Evolutionary conservation across 35 echinoderm and acorn worm species (phyloP).

Genomic region (Heliocidaris tuberculata): DNA sequence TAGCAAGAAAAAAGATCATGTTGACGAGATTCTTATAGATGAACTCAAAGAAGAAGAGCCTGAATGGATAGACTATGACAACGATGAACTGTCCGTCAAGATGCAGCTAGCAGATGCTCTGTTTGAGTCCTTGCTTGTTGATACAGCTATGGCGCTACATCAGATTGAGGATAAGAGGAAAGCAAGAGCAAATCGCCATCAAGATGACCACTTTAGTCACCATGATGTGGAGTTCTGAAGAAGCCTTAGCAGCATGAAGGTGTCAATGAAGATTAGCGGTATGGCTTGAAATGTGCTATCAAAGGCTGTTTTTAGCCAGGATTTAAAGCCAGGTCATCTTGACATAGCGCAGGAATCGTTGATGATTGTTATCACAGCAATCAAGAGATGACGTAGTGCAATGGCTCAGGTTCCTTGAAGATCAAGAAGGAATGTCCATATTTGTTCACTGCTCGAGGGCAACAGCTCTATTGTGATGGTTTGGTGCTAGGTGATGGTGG

Average conservation of each 20-base stretch:
- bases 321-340: not conserved
- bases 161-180: conserved; percentile 71
- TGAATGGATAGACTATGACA: conserved; percentile 98
- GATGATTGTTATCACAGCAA: not conserved
- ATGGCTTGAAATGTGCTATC: not conserved
- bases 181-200: conserved; percentile 17
- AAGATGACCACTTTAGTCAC: conserved; percentile 31
- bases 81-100: conserved; percentile 95
- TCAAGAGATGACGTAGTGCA: not conserved
- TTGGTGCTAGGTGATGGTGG: not conserved
- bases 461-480: not conserved
- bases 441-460: not conserved
- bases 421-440: not conserved
- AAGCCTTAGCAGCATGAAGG: not conserved
- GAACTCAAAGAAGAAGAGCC: conserved; percentile 94
- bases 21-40: conserved; percentile 91
- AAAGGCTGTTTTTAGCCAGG: not conserved
- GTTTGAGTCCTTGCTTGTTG: conserved; percentile 81
- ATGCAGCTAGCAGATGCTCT: conserved; percentile 96
- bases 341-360: not conserved
- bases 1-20: conserved; percentile 96
- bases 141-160: conserved; percentile 75
- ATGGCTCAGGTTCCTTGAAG: not conserved
- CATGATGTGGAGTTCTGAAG: conserved; percentile 51
- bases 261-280: not conserved